A percentile compares a stretch with the other conserved stretches of the same genome.
phyloP scores from a whole-genome alignment of 2,113 vertebrate genomes.

The Acrocephalus arundinaceus region DNA sequence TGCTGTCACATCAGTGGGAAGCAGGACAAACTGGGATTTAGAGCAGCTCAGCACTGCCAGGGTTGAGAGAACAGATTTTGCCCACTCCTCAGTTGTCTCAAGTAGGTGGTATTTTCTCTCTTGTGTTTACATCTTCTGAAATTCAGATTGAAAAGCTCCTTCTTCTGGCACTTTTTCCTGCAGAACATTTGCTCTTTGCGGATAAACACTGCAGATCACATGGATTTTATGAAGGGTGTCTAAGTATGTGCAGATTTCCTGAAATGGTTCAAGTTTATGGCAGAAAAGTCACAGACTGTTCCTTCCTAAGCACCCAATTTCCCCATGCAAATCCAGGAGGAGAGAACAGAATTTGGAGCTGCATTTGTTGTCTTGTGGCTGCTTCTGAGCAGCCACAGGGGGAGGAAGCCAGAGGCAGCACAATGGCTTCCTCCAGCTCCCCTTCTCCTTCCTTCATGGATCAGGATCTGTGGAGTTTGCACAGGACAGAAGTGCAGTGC shows the following conservation, averaged over 20 bases:
- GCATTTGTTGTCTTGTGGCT: neutral
- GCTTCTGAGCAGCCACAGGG: neutral
- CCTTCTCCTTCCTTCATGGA: slow-evolving; percentile 1
- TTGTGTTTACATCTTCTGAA: neutral
- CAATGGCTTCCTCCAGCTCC: neutral
- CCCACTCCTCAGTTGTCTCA: neutral
- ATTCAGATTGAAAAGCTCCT: neutral
- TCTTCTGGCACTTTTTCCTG: neutral
- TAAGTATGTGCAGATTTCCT: neutral
- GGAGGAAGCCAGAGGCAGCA: neutral
- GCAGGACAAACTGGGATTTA: neutral
- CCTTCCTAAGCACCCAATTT: neutral
- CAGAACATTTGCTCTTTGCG: neutral
- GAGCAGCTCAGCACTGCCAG: neutral
- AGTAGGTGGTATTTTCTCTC: neutral
- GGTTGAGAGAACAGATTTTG: neutral
- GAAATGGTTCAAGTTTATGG: neutral
- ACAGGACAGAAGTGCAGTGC: neutral
- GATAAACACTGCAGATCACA: neutral
- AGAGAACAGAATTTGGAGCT: slow-evolving; percentile 9
- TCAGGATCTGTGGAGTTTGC: slow-evolving; percentile 46
- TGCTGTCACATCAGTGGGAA: neutral
- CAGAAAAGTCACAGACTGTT: neutral
- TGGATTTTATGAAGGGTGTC: neutral
- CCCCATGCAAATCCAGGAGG: slow-evolving; percentile 11